These are phyloP conservation scores for Scarus forsteni DNA, from an alignment of 2,797 vertebrate genomes.

Conservation along the genomic window DNA sequence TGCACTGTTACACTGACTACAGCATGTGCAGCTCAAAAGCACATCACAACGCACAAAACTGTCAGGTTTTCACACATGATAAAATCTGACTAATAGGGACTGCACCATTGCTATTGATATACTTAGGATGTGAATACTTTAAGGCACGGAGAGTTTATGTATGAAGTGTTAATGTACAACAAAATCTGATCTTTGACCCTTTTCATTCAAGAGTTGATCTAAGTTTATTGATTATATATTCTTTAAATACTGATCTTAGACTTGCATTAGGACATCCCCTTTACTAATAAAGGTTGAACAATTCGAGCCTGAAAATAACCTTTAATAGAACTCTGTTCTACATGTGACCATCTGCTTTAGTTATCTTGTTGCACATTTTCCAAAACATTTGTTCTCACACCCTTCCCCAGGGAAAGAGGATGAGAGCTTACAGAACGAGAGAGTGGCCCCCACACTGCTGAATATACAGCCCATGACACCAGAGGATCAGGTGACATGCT, in stretches of 20 bases:
- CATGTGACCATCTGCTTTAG: neutral
- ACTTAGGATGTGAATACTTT: neutral
- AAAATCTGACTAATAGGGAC: neutral
- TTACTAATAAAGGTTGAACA: too few species aligned
- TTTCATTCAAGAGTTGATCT: too few species aligned
- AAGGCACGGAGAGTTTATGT: too few species aligned
- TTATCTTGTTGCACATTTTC: neutral
- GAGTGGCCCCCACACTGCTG: constrained; percentile 60
- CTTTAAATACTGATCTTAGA: too few species aligned
- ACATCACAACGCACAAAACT: constrained; percentile 4
- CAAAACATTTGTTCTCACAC: constrained; percentile 12
- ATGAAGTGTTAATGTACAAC: too few species aligned
- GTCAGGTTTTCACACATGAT: constrained; percentile 11
- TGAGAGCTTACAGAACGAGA: constrained; percentile 39
- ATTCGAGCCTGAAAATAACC: neutral
- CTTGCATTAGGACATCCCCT: too few species aligned
- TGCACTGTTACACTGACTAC: constrained; percentile 1
- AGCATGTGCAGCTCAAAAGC: constrained; percentile 5
- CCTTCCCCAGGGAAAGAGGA: constrained; percentile 37
- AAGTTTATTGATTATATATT: too few species aligned
- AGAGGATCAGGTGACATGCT: constrained; percentile 69
- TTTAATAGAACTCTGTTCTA: neutral
- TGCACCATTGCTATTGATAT: too few species aligned
- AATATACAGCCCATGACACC: constrained; percentile 43
- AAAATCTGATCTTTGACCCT: too few species aligned